Evolutionary conservation across 2,113 vertebrate genomes (phyloP), one percentile per base, ranked within the genome.

Genomic region (Haemorhous mexicanus): DNA sequence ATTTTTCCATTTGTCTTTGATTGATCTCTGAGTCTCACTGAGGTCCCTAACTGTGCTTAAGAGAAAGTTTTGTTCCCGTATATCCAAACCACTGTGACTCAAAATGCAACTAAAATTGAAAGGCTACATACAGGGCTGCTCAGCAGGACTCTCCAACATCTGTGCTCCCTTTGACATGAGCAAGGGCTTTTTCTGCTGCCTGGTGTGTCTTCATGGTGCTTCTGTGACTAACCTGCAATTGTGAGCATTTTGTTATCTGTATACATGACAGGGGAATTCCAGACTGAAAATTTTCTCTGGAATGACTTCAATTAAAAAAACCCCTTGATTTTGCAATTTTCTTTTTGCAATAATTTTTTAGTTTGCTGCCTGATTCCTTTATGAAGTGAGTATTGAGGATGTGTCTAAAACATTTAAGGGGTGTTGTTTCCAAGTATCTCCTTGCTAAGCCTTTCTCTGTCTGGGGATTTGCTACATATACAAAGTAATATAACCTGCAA

Each of bases 371-470:
- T 83, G 35, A 43, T 78, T 90, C 39, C 14, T 58, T 87, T 73
- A 41, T 8, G 37, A 21, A 52, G 27, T 16, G 18, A 26, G 6
- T 72, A 81, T 33, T 67, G 61, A 90, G 22, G 33, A 64, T 46
- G 35, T 1, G 6, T 32, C 75, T 84, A 84, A 84, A 94, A 86
- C 17, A 72, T 89, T 92, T 84, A 94, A 84, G n/a, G 30, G 33
- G 23, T 56, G 52, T 67, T 6, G 0, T 83, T 94, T 88, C n/a
- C 35, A 53, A 52, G 43, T 27, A 21, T 81, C 44, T 95, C 27
- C 46, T 52, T 74, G 47, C 61, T 84, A 52, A 86, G 50, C 33
- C 32, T 88, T 80, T n/a, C 13, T 84, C 61, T 68, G 7, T 87
- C 52, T 79, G 41, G 37, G 73, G 80, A 58, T 89, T 79, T 79